These are phyloP conservation scores for Agrilus cyanescens DNA, from an alignment of 2,888 invertebrate genomes.

Conservation along the genomic window DNA sequence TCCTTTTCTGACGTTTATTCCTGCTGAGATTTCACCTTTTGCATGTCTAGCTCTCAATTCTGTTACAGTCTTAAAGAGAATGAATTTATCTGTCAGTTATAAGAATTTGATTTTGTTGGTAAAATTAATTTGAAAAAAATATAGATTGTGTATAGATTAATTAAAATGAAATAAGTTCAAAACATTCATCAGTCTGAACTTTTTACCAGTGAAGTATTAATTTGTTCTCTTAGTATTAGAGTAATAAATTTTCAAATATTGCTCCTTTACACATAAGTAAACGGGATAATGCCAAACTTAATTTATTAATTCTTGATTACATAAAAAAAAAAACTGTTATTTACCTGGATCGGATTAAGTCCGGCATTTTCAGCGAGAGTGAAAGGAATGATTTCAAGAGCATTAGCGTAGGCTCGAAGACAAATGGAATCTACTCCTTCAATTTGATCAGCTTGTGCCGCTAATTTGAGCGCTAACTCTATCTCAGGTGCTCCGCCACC, in stretches of 20 bases:
- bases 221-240: too few relatives aligned
- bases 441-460: conserved; percentile 68
- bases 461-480: conserved; percentile 76
- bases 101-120: too few relatives aligned
- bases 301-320: too few relatives aligned
- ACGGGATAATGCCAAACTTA: too few relatives aligned
- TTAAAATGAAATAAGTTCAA: too few relatives aligned
- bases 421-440: conserved; percentile 93
- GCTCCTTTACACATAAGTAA: too few relatives aligned
- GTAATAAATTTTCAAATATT: too few relatives aligned
- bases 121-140: too few relatives aligned
- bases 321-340: not conserved
- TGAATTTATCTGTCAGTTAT: too few relatives aligned
- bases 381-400: conserved; percentile 85
- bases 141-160: too few relatives aligned
- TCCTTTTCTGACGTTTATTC: conserved; percentile 95
- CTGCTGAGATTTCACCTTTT: conserved; percentile 71
- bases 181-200: too few relatives aligned
- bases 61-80: conserved; percentile 62
- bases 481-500: conserved; percentile 98
- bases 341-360: conserved; percentile 34
- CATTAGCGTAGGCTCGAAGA: conserved; percentile 89
- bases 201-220: too few relatives aligned
- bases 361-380: conserved; percentile 82
- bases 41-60: conserved; percentile 92